Percentiles rank a stretch among this genome's conserved stretches.
These are phyloP conservation scores for Ernsta delagoae DNA, from an alignment of 2,888 invertebrate species.

Conservation along the genomic window DNA sequence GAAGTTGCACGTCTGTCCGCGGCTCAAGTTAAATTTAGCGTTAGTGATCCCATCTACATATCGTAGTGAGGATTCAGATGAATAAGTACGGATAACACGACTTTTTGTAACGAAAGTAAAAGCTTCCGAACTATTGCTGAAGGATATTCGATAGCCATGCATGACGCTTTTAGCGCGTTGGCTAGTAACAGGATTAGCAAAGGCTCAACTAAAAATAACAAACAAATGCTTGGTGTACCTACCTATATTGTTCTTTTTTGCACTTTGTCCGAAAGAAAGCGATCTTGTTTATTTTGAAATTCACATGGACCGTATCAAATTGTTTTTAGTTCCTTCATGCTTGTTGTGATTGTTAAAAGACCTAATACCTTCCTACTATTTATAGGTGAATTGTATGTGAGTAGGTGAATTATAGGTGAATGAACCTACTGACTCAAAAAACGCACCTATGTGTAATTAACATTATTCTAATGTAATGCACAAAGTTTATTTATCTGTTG, in stretches of 20 bases:
- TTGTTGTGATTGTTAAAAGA: not conserved
- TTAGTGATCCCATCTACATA: slow-evolving; percentile 74
- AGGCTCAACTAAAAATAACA: slow-evolving; percentile 14
- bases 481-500: not conserved
- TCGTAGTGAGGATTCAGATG: slow-evolving; percentile 10
- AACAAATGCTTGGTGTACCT: slow-evolving; percentile 8
- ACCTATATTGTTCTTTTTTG: slow-evolving; percentile 5
- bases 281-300: not conserved
- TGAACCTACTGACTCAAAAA: too few relatives aligned
- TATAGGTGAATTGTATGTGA: too few relatives aligned
- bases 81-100: slow-evolving; percentile 45
- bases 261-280: not conserved
- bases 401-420: too few relatives aligned
- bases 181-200: slow-evolving; percentile 28
- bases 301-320: not conserved
- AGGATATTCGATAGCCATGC: slow-evolving; percentile 9
- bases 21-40: slow-evolving; percentile 79
- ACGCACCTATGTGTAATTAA: too few relatives aligned
- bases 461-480: not conserved
- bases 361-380: not conserved
- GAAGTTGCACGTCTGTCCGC: slow-evolving; percentile 58
- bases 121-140: slow-evolving; percentile 50
- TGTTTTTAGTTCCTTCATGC: not conserved
- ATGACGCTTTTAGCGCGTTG: slow-evolving; percentile 14
- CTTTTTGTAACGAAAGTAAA: slow-evolving; percentile 60